Evolutionary conservation across 2,888 invertebrate species (phyloP), one percentile per base, ranked within the genome.

Genomic region (Acleris emargana): DNA sequence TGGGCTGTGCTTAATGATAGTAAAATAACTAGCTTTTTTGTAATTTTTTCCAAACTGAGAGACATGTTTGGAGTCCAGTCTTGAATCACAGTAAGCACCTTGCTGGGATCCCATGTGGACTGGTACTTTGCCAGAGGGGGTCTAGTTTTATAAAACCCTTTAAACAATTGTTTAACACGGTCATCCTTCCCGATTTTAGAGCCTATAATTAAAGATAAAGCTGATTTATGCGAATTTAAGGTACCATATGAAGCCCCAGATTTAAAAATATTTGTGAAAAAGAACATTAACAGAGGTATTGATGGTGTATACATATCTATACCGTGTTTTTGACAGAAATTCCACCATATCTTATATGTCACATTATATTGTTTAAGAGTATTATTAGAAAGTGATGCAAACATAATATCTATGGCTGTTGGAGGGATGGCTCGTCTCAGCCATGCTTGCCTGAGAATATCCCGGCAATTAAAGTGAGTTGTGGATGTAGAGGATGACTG

Each of bases 381-480:
- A 18, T 25, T 25, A 6, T 58, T 9, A 3, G 45, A 25, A 1
- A 58, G 25, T 2, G 45, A 58, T 25, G n/a, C 17, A 18, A 58
- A 6, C 47, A 58, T 58, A 11, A 47, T 17, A 25, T 58, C n/a
- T 55, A 55, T n/a, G 16, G 57, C 45, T 17, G 28, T 17, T 20
- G 45, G 9, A 25, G 57, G 57, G 4, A 20, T n/a, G 9, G 25
- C 57, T n/a, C 57, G 28, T 17, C 13, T 17, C 11, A 17, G 6
- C 28, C 49, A 49, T 5, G 58, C 58, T 32, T 9, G 18, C 49
- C 58, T 18, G 49, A 58, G 49, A 58, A 20, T 20, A 16, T 17
- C 13, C 32, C 49, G 18, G 58, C 49, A 32, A 32, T 38, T 49
- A 58, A 49, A 38, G 49, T 58, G 49, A 52, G 52, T 7, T 17